A percentile compares a stretch with the other conserved stretches of the same genome.
Conservation (phyloP, 2,888 invertebrate genomes). For the Lithophane leautieri region DNA sequence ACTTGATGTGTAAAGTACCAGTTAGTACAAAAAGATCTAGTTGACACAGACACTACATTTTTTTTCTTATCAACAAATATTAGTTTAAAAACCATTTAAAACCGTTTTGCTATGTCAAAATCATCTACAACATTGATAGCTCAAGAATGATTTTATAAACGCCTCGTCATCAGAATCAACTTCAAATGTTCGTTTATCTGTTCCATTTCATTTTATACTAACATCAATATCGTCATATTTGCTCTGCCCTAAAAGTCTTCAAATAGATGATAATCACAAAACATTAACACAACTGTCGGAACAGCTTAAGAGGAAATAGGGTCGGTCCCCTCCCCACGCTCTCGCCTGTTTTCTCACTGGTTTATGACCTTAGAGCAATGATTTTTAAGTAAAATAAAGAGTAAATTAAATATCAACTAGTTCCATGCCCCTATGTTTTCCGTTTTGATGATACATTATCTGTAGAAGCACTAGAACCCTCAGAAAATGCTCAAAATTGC, state of each 20-base stretch:
- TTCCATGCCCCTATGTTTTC: no score
- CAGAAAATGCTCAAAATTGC: no score
- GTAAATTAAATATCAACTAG: no score
- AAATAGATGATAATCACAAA: constrained; percentile 11
- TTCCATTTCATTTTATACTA: background rate
- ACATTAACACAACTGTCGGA: constrained; percentile 16
- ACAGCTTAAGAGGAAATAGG: no score
- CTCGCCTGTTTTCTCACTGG: no score
- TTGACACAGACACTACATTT: constrained; percentile 54
- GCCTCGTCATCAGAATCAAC: constrained; percentile 18
- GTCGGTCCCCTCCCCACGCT: no score
- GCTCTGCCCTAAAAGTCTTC: background rate
- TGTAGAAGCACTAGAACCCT: no score
- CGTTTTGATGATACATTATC: no score
- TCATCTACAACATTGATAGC: background rate
- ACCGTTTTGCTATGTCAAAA: constrained; percentile 4
- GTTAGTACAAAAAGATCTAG: constrained; percentile 41
- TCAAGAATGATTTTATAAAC: constrained; percentile 12
- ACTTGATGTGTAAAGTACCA: constrained; percentile 22
- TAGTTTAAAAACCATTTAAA: constrained; percentile 1
- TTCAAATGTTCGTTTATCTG: background rate
- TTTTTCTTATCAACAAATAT: constrained; percentile 40
- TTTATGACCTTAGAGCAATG: no score
- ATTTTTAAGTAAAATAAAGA: no score
- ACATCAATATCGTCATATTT: background rate